Evolutionary conservation across 2,797 vertebrate species (phyloP), one percentile per base, ranked within the genome.

Genomic region (Nyctibius grandis): DNA sequence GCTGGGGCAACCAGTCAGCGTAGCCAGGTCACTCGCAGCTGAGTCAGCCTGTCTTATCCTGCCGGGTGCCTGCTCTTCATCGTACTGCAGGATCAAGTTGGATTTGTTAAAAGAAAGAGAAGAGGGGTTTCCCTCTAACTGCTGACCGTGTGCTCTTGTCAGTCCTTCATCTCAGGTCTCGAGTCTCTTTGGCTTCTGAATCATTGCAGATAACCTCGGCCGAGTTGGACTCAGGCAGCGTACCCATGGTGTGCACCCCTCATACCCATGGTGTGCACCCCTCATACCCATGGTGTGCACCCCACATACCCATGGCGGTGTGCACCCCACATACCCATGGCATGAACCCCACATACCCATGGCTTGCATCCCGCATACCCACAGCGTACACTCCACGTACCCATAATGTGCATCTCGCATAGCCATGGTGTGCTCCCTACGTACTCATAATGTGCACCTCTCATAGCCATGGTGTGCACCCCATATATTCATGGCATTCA

Each of bases 161-260:
- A 18, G 17, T 31, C 44, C 12, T 0, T 40, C 10, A 7, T 73
- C 50, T 90, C 38, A 9, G 79, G 61, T 19, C 5, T 11, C 0
- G 0, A 44, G 28, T 48, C 28, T 79, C 19, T 3, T 64, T 59
- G 65, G 18, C 29, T 85, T 81, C 53, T 68, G 42, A 75, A 12
- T 38, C 28, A 17, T 23, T 36, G 29, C 36, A 15, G 47, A 5
- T 48, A 29, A 51, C 50, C 9, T 44, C 2, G 1, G 22, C 47
- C 79, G 63, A 73, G 36, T 3, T 54, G 63, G 44, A 8, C 19
- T 34, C 15, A 1, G 13, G 65, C 85, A 51, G 12, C 0, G 0
- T 33, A n/a, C 25, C 17, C 54, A 20, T 16, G 1, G 45, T 3
- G 2, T 31, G 36, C 36, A 50, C 26, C 38, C 54, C 3, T 2